Evolutionary conservation across 2,113 vertebrate genomes (phyloP), one percentile per base, ranked within the genome.

Genomic region (Oceanites oceanicus): DNA sequence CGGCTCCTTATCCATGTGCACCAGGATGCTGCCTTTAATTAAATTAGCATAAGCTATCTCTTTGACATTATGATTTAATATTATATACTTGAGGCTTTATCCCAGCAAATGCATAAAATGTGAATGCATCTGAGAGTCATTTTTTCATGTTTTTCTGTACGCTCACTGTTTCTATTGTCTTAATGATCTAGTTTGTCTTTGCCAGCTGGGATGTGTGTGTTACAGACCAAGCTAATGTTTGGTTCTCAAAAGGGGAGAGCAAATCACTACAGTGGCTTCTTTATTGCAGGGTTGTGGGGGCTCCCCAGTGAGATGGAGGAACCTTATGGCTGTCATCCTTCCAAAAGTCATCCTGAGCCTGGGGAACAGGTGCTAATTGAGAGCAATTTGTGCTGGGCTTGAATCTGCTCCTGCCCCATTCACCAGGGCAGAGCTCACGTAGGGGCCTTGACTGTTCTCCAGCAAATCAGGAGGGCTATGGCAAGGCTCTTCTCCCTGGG

Each of bases 41-140:
- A 94, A 96, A 96, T 96, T 96, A 97, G 76, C 96, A 97, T 93
- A 96, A 94, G 83, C 79, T 84, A 25, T 77, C n/a, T 91, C 91
- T 84, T 88, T 92, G 94, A 94, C 80, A 74, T 65, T 89, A 79
- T 88, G 68, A 95, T 94, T 94, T 81, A 90, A 72, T 65, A n/a
- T 81, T 77, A 80, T 20, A 93, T 88, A 86, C 76, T 88, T 3
- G 2, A 90, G 72, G 52, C 45, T 94, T 92, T 94, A 91, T 63
- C 70, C 80, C 68, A 75, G 76, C 68, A 93, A 96, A 88, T 49
- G 68, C 42, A 84, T 55, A 84, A 94, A 95, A 86, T 18, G 13
- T 26, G 75, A 88, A 68, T 1, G 36, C 52, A 55, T 92, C 68
- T 66, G 49, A 29, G 50, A 73, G 65, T 68, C 12, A 56, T 92